Evolutionary conservation across 2,888 invertebrate species (phyloP), one percentile per base, ranked within the genome.

Genomic region (Leptopterna dolabrata): DNA sequence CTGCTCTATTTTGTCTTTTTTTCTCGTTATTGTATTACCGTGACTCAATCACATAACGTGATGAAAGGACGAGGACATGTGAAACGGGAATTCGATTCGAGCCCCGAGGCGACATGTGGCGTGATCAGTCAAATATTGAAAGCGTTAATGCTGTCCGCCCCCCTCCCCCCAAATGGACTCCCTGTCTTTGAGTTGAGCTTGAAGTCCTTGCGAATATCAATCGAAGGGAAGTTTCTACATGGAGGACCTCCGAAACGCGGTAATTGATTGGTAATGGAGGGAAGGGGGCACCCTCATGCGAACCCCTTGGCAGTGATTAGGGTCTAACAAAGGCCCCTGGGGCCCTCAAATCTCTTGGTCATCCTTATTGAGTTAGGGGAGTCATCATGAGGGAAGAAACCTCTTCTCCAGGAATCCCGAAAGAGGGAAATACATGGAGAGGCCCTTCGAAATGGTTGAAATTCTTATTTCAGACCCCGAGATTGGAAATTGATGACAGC

Each of bases 341-440:
- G 43, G 27, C 36, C 83, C 83, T n/a, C 45, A 36, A 71, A 70
- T 71, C 71, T 71, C 83, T 24, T 43, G 83, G 83, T 83, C 83
- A 83, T 83, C 83, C 83, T 83, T 83, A 83, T 83, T 63, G 71
- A 83, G 83, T 83, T 83, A 70, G 83, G 27, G 19, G 83, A 83
- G 41, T 78, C 78, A 27, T 78, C 78, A 43, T 78, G 43, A 78
- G 73, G 73, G 47, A 45, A 45, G 45, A 45, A 78, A 76, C 7
- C 41, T 2, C 2, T 76, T 45, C 19, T 76, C 30, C 19, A 30
- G 73, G 63, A 63, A 24, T 63, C 63, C 63, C 19, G 63, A 24
- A 63, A 24, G 1, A 9, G 16, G 13, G 47, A 47, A n/a, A n/a
- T n/a, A 7, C 36, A 36, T 2, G 36, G 36, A 7, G 7, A 7